Percentiles rank a stretch among this genome's conserved stretches.
Conservation (phyloP, 2,888 invertebrate species). For the Ptilodon capucinus region DNA sequence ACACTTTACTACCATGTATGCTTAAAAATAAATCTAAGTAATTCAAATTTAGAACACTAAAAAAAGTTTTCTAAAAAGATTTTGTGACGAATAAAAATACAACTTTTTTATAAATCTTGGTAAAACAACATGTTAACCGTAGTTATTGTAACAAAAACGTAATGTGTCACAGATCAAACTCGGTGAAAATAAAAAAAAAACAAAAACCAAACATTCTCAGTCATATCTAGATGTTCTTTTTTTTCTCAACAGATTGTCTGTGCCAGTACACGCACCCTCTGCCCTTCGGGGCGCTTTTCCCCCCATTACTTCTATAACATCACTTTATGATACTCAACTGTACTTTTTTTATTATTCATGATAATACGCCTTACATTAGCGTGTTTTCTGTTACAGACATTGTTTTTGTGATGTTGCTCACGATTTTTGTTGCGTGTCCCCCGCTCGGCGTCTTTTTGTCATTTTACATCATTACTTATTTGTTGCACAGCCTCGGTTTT, state of each 20-base stretch:
- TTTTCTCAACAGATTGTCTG: conserved; percentile 21
- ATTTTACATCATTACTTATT: conserved; percentile 45
- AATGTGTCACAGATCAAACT: too few relatives aligned
- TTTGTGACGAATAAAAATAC: too few relatives aligned
- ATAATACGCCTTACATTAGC: conserved; percentile 73
- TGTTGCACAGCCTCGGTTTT: conserved; percentile 18
- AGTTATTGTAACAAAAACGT: too few relatives aligned
- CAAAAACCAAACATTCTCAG: not conserved
- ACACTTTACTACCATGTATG: too few relatives aligned
- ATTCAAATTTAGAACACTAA: too few relatives aligned
- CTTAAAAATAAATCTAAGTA: too few relatives aligned
- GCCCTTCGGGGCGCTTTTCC: conserved; percentile 64
- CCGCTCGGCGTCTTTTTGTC: conserved; percentile 38
- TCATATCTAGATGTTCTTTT: not conserved
- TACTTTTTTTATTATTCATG: conserved; percentile 77
- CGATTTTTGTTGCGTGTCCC: conserved; percentile 38
- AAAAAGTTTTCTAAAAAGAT: too few relatives aligned
- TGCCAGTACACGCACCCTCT: conserved; percentile 38
- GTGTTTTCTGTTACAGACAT: conserved; percentile 55
- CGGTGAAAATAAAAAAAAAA: too few relatives aligned
- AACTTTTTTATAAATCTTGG: too few relatives aligned
- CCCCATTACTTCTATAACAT: conserved; percentile 74
- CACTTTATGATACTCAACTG: conserved; percentile 74
- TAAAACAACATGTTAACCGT: too few relatives aligned
- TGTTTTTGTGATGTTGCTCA: conserved; percentile 47